A percentile compares a stretch with the other conserved stretches of the same genome.
phyloP scores from a whole-genome alignment of 2,113 vertebrate genomes.

The Trematomus loennbergii region DNA sequence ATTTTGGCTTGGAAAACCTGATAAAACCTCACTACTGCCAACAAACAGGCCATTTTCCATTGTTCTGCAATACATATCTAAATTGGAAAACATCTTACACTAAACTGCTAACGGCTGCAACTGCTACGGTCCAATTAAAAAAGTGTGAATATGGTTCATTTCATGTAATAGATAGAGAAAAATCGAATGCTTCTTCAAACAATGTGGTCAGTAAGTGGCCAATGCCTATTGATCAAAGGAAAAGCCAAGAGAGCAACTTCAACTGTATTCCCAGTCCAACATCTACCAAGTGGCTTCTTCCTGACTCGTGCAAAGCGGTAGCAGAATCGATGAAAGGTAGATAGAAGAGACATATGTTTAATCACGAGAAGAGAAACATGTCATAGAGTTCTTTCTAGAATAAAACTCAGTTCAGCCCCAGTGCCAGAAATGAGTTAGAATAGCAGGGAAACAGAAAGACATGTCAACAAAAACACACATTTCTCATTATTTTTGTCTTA shows the following conservation, averaged over 20 bases:
- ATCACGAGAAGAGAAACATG: background rate
- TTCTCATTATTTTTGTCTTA: slow-evolving; percentile 18
- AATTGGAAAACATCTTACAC: background rate
- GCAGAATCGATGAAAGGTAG: background rate
- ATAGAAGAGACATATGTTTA: background rate
- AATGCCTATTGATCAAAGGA: background rate
- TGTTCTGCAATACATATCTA: background rate
- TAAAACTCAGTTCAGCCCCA: background rate
- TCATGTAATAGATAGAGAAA: background rate
- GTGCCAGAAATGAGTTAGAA: background rate
- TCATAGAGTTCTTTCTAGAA: background rate
- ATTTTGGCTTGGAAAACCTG: background rate
- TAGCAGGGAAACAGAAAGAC: background rate
- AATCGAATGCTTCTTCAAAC: too few relatives aligned
- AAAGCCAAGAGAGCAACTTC: background rate
- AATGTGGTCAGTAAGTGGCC: background rate
- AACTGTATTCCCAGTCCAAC: background rate
- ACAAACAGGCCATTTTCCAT: background rate
- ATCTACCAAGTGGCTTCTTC: background rate
- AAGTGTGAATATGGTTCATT: background rate
- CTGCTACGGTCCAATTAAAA: background rate
- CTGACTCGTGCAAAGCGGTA: background rate
- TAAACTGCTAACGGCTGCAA: background rate
- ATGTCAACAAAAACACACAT: background rate
- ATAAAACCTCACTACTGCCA: background rate